Evolutionary conservation across 2,888 invertebrate genomes (phyloP).

Genomic region (Drosophila flavopinicola): DNA sequence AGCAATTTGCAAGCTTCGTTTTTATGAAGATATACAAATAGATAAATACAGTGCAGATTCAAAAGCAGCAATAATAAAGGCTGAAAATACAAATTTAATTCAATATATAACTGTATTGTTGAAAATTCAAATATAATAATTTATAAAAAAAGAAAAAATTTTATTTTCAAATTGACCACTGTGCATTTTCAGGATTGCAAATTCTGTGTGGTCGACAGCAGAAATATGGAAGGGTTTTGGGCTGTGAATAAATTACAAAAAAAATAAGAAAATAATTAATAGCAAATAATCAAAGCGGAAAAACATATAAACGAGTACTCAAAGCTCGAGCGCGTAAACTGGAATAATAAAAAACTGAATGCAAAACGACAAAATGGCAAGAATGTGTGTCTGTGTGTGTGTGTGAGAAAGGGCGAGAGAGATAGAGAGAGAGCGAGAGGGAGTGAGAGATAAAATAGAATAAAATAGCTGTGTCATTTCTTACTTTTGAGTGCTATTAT

Average conservation of each 20-base stretch:
- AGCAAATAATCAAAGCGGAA: slow-evolving; percentile 60
- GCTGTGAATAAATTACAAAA: slow-evolving; percentile 1
- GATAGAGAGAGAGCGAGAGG: not conserved
- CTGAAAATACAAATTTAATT: too few species aligned
- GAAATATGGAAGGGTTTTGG: not conserved
- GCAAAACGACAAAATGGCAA: not conserved
- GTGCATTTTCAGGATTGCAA: slow-evolving; percentile 38
- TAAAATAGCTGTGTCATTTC: slow-evolving; percentile 76
- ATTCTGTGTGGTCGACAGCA: slow-evolving; percentile 2
- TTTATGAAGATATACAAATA: too few species aligned
- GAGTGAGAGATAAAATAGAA: slow-evolving; percentile 41
- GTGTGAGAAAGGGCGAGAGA: not conserved
- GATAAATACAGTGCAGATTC: too few species aligned
- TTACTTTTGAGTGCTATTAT: slow-evolving; percentile 76
- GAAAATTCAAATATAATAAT: too few species aligned
- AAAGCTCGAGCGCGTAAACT: slow-evolving; percentile 11
- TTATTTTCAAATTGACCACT: too few species aligned
- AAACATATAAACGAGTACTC: slow-evolving; percentile 24
- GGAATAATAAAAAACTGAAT: slow-evolving; percentile 8
- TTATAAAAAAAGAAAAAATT: too few species aligned
- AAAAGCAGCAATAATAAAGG: too few species aligned
- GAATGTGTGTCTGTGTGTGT: not conserved
- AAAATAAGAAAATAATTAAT: slow-evolving; percentile 35
- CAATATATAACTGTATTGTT: too few species aligned
- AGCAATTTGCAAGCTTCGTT: too few species aligned